Evolutionary conservation across 2,797 vertebrate genomes (phyloP).

Genomic region (Galago senegalensis): DNA sequence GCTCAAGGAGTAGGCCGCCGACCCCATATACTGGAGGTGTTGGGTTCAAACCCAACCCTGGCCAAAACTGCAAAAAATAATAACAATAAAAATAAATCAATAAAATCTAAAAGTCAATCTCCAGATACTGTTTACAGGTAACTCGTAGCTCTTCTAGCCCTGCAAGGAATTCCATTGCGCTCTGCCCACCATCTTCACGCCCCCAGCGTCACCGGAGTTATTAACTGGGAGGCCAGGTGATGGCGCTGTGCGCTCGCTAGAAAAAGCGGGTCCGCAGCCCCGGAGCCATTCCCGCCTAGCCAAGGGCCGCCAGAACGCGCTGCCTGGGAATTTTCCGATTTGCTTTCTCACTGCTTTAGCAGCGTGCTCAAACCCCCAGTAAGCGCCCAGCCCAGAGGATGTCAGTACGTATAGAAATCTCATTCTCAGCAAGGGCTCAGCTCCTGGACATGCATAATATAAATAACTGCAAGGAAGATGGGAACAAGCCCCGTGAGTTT

Average conservation of each 20-base stretch:
- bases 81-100: no score
- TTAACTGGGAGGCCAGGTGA: conserved; percentile 32
- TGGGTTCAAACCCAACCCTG: no score
- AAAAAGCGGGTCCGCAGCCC: not conserved
- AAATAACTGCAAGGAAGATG: not conserved
- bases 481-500: not conserved
- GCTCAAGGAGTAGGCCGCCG: no score
- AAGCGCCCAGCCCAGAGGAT: not conserved
- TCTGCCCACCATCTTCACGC: accelerated
- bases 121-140: not conserved
- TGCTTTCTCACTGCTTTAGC: not conserved
- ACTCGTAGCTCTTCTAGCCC: accelerated
- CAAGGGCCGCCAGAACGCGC: accelerated
- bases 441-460: not conserved
- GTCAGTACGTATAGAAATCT: not conserved
- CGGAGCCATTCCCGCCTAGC: accelerated
- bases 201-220: not conserved
- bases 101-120: no score
- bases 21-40: no score
- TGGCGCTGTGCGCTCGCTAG: conserved; percentile 71
- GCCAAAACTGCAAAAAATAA: no score
- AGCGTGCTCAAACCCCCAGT: not conserved
- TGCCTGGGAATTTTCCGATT: not conserved
- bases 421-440: not conserved
- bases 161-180: accelerated